Evolutionary conservation across 2,797 vertebrate genomes (phyloP).

Genomic region (Gallirallus australis): DNA sequence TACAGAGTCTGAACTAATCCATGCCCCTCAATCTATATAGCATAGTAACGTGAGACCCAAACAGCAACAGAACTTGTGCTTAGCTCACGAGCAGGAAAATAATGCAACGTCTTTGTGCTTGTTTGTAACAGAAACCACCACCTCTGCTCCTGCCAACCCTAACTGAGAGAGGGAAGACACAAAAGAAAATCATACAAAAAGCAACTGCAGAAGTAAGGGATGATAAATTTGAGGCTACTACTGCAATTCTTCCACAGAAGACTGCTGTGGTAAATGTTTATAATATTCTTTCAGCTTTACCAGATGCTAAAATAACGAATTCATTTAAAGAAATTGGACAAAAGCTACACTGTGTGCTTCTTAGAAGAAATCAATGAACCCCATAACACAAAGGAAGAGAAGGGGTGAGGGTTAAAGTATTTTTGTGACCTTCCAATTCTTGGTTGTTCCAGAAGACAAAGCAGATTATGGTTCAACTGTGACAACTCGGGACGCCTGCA

Average conservation of each 20-base stretch:
- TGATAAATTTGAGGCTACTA: neutral
- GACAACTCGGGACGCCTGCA: neutral
- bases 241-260: neutral
- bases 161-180: neutral
- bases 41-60: neutral
- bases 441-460: neutral
- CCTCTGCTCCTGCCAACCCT: neutral
- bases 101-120: neutral
- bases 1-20: neutral
- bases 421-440: neutral
- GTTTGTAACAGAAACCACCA: conserved; percentile 2
- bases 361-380: neutral
- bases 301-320: conserved; percentile 9
- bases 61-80: neutral
- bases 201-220: neutral
- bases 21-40: neutral
- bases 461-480: neutral
- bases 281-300: neutral
- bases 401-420: neutral
- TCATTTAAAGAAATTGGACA: neutral
- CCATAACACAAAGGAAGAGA: neutral
- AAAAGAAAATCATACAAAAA: neutral
- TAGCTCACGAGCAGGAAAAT: neutral
- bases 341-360: neutral
- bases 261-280: neutral